Conservation (phyloP, 2,888 invertebrate genomes). For the Caenorhabditis sp. region DNA sequence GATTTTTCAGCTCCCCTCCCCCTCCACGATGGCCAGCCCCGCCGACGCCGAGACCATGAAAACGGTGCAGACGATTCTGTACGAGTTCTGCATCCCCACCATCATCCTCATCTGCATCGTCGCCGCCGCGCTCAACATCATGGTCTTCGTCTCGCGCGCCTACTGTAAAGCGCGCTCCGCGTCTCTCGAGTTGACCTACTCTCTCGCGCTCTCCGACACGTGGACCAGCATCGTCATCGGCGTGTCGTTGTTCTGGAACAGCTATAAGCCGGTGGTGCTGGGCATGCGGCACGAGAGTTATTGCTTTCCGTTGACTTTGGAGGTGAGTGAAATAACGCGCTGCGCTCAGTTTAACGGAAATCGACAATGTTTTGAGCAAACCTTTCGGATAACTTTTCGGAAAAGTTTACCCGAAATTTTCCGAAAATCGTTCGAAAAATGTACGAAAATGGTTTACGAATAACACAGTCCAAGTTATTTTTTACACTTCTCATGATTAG, state of each 20-base stretch:
- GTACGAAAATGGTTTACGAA: too few species aligned
- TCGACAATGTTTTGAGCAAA: too few species aligned
- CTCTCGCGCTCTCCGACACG: constrained; percentile 74
- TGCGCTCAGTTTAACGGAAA: too few species aligned
- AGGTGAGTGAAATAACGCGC: too few species aligned
- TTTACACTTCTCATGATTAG: too few species aligned
- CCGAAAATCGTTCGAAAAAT: too few species aligned
- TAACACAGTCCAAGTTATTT: too few species aligned
- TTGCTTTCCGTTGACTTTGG: constrained; percentile 76
- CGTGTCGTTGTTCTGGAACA: constrained; percentile 86
- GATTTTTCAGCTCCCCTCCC: not conserved
- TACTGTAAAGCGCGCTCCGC: constrained; percentile 68
- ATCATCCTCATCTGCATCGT: constrained; percentile 70
- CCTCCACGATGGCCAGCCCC: not conserved
- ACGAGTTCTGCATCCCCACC: constrained; percentile 73
- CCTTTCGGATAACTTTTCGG: too few species aligned
- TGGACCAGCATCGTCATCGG: constrained; percentile 78
- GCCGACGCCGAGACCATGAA: constrained; percentile 37
- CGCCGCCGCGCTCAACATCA: constrained; percentile 73
- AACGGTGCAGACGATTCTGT: constrained; percentile 62
- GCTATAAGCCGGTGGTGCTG: constrained; percentile 73
- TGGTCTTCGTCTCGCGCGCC: constrained; percentile 68
- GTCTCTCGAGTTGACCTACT: constrained; percentile 74
- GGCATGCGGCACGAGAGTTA: constrained; percentile 74
- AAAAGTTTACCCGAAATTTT: too few species aligned